Evolutionary conservation across 2,797 vertebrate genomes (phyloP).

Genomic region (Chiloscyllium punctatum): DNA sequence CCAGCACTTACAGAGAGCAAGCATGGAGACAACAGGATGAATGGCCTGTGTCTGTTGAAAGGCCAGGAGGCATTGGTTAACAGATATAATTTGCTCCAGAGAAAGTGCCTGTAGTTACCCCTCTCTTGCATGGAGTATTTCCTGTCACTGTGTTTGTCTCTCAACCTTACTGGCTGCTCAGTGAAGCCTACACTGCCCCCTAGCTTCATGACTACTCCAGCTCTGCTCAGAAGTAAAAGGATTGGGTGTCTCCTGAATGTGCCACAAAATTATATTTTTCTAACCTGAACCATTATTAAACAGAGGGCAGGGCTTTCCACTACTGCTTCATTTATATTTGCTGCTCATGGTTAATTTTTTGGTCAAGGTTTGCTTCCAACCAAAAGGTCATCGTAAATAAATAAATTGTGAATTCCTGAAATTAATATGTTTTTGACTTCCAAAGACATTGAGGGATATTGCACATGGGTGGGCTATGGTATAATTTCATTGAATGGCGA

Average conservation of each 20-base stretch:
- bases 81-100: neutral
- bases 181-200: neutral
- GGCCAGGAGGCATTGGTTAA: neutral
- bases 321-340: neutral
- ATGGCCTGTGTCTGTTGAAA: neutral
- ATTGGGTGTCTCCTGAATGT: neutral
- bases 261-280: neutral
- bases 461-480: neutral
- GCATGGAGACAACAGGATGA: neutral
- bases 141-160: neutral
- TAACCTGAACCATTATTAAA: neutral
- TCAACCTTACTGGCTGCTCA: neutral
- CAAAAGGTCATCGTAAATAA: neutral
- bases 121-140: neutral
- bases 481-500: neutral
- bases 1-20: neutral
- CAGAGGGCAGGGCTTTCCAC: neutral
- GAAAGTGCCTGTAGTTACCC: neutral
- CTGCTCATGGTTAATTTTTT: neutral
- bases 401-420: neutral
- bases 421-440: neutral
- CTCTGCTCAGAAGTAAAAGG: neutral
- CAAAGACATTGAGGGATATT: neutral
- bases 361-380: neutral
- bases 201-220: neutral